phyloP scores from a whole-genome alignment of 2,888 invertebrate genomes.

The Mesopsocus fuscifrons region DNA sequence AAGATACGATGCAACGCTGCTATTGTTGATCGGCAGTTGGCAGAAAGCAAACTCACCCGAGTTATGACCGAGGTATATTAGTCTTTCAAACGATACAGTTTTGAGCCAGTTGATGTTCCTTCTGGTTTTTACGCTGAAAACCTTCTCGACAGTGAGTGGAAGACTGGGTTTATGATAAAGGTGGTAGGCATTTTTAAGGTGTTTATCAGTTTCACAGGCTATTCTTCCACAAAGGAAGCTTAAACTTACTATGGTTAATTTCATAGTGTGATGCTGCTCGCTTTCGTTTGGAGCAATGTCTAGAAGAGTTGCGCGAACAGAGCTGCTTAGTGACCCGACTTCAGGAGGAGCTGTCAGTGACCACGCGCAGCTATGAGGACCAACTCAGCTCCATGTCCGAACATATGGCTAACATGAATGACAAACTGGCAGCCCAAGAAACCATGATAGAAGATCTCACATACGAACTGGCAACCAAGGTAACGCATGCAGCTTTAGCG shows the following conservation, averaged over 20 bases:
- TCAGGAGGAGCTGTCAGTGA: slow-evolving; percentile 39
- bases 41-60: slow-evolving; percentile 1
- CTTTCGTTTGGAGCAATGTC: slow-evolving; percentile 33
- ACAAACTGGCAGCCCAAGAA: slow-evolving; percentile 64
- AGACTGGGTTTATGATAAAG: too few species aligned
- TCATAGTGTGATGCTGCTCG: slow-evolving; percentile 35
- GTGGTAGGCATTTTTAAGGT: too few species aligned
- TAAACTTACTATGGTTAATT: too few species aligned
- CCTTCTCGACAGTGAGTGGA: too few species aligned
- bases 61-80: slow-evolving; percentile 4
- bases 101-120: too few species aligned
- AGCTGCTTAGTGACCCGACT: slow-evolving; percentile 23
- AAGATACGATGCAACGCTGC: too few species aligned
- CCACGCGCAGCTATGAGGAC: slow-evolving; percentile 38
- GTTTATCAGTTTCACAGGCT: too few species aligned
- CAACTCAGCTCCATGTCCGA: slow-evolving; percentile 60
- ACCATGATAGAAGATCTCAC: slow-evolving; percentile 55
- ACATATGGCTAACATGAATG: slow-evolving; percentile 59
- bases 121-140: too few species aligned
- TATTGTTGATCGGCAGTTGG: not conserved
- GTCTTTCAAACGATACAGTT: too few species aligned
- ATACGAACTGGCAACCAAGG: slow-evolving; percentile 37
- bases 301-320: slow-evolving; percentile 26
- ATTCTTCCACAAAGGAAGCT: too few species aligned
- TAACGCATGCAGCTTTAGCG: slow-evolving; percentile 16